Base-by-base conservation (phyloP, 2,888 invertebrate genomes). In the Zaprionus bogoriensis region DNA sequence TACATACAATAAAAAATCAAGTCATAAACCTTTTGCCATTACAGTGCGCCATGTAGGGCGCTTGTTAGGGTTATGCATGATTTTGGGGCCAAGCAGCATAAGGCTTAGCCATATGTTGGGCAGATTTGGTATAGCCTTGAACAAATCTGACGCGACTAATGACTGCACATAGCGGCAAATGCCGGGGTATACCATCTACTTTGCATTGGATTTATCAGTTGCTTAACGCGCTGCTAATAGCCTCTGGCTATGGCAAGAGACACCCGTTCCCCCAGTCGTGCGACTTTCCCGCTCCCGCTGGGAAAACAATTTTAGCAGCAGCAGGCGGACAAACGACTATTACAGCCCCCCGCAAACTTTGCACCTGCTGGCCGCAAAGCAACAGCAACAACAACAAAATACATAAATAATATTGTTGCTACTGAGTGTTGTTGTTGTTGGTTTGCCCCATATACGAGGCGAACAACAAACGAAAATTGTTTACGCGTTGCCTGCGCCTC, bases 331-430 rank as follows among this genome's bases (percentile, higher is more conserved):
- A 73, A 76, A 61, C 59, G 70, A 67, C 81, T 50, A 57, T 69
- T 70, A 47, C 32, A 51, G n/a, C 46, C 50, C 36, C 10, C 52
- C 67, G 14, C 45, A 70, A 74, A 64, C 61, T 74, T 79, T 69
- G 51, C 79, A 80, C 79, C 86, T 85, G 79, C 75, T 84, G 72
- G 65, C 60, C 65, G 23, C 71, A 63, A 61, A 63, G 46, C 22
- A 67, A 30, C 53, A 67, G 28, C 28, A 60, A 47, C 44, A 78
- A 12, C 38, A 64, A 47, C 28, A 58, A 25, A 63, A 65, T 68
- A 67, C 82, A 80, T 85, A 85, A 80, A 80, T 80, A 75, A 85
- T 76, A 78, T 67, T 85, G 73, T 82, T 78, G 75, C 69, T 59
- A 61, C 63, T 61, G 50, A 62, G 44, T 61, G 62, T 55, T 39